Conservation (phyloP, 1,140 invertebrate genomes). For the Globodera ellingtonae region DNA sequence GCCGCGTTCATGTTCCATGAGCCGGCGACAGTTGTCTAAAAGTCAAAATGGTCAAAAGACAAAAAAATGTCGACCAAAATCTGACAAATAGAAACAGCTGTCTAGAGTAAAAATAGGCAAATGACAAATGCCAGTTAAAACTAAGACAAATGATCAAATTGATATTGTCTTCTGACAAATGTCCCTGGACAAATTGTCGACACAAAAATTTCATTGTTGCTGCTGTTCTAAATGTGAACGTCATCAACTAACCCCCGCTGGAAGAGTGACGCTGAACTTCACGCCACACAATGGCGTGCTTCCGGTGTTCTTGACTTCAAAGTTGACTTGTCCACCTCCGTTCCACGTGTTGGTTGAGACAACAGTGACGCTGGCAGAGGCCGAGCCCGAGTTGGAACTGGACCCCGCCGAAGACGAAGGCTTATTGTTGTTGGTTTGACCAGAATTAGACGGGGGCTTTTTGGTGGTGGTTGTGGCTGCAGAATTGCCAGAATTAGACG, state of each 20-base stretch:
- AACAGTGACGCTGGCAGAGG: background rate
- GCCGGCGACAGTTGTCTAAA: background rate
- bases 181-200: background rate
- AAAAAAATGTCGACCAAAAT: background rate
- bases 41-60: background rate
- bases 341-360: background rate
- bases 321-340: constrained; percentile 4
- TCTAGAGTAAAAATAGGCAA: background rate
- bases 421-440: background rate
- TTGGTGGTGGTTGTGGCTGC: background rate
- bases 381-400: background rate
- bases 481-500: background rate
- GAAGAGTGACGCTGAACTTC: background rate
- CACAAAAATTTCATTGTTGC: background rate
- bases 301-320: constrained; percentile 1
- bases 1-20: background rate
- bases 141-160: background rate
- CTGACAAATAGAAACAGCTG: no score
- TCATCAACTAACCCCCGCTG: background rate
- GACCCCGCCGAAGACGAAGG: no score
- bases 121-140: background rate
- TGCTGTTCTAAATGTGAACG: no score
- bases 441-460: no score
- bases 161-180: no score
- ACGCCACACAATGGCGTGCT: background rate